phyloP scores from a whole-genome alignment of 2,797 vertebrate species.

The Eulemur albifrons region DNA sequence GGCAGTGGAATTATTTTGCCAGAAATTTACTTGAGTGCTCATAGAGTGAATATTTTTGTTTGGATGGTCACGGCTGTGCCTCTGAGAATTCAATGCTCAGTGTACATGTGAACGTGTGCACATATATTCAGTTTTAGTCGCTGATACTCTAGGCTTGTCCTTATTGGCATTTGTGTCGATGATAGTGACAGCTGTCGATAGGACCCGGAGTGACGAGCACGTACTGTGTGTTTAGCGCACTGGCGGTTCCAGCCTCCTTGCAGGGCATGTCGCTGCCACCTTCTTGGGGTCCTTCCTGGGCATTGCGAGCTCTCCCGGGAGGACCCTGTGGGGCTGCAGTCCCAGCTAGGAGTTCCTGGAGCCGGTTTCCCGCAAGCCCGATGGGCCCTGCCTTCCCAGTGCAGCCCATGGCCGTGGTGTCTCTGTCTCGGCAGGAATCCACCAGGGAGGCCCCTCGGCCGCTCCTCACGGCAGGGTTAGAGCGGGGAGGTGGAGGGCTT shows the following conservation, averaged over 20 bases:
- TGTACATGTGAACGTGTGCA: rapidly evolving
- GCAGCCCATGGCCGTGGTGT: background rate
- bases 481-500: background rate
- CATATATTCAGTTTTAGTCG: rapidly evolving
- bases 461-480: background rate
- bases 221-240: rapidly evolving
- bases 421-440: background rate
- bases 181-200: background rate
- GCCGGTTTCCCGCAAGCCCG: rapidly evolving
- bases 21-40: background rate
- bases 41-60: background rate
- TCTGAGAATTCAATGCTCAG: too few species aligned
- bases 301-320: rapidly evolving
- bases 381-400: background rate
- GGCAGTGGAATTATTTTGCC: background rate
- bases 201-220: background rate
- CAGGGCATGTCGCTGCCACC: background rate
- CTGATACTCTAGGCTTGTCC: background rate
- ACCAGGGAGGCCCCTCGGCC: rapidly evolving
- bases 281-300: too few species aligned
- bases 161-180: background rate
- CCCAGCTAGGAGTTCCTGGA: background rate
- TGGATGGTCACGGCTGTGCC: rapidly evolving
- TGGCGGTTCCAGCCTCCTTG: background rate
- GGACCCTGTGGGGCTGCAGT: background rate